phyloP scores from a whole-genome alignment of 1,140 invertebrate species.

The Pygmarrhopalites habei region DNA sequence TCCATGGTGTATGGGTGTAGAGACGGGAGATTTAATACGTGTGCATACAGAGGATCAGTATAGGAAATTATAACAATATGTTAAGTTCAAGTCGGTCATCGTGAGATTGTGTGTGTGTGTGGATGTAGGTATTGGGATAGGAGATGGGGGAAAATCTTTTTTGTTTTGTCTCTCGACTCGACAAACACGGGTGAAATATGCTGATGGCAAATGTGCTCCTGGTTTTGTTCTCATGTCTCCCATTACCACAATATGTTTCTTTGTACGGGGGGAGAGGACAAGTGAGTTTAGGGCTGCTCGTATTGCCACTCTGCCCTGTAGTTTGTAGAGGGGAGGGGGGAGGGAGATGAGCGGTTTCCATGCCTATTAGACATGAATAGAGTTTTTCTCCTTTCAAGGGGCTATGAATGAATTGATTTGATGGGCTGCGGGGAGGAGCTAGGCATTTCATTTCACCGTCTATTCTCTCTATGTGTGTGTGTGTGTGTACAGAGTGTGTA shows the following conservation, averaged over 20 bases:
- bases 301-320: neutral
- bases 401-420: constrained; percentile 10
- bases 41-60: too few species aligned
- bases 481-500: too few species aligned
- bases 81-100: constrained; percentile 1
- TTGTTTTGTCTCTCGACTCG: neutral
- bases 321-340: neutral
- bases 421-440: neutral
- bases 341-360: neutral
- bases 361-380: constrained; percentile 7
- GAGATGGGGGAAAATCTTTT: neutral
- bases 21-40: too few species aligned
- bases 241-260: constrained; percentile 6
- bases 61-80: constrained; percentile 8
- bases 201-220: constrained; percentile 6
- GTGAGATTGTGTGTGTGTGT: neutral
- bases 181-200: constrained; percentile 7
- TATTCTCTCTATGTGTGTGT: too few species aligned
- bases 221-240: constrained; percentile 3
- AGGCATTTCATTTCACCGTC: too few species aligned
- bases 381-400: constrained; percentile 4
- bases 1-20: too few species aligned
- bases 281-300: neutral
- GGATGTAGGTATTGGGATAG: neutral
- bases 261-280: neutral